Percentiles rank a stretch among this genome's conserved stretches.
These are phyloP conservation scores for Molorchus minor DNA, from an alignment of 2,888 invertebrate species.

Conservation along the genomic window DNA sequence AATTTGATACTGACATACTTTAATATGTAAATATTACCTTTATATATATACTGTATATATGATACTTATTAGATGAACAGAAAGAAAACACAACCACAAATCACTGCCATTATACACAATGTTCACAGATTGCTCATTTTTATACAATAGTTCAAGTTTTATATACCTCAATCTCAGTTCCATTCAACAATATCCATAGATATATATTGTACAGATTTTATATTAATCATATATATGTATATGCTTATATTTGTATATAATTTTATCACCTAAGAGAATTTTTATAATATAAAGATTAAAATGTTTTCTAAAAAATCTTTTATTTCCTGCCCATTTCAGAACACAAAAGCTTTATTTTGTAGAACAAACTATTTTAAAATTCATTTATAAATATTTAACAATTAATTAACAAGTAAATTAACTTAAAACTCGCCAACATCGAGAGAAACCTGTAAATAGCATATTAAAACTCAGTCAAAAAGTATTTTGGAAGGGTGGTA, in stretches of 20 bases:
- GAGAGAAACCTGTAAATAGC: too few relatives aligned
- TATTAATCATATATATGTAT: slow-evolving; percentile 45
- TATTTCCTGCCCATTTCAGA: not conserved
- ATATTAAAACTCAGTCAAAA: too few relatives aligned
- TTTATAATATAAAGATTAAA: slow-evolving; percentile 39
- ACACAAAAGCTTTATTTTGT: too few relatives aligned
- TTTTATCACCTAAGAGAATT: slow-evolving; percentile 44
- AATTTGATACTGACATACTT: slow-evolving; percentile 27
- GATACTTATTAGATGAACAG: slow-evolving; percentile 11
- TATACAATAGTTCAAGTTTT: slow-evolving; percentile 45
- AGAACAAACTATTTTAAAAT: too few relatives aligned
- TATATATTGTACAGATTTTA: slow-evolving; percentile 42
- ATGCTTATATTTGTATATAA: slow-evolving; percentile 43
- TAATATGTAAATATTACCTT: slow-evolving; percentile 18
- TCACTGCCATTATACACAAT: slow-evolving; percentile 43
- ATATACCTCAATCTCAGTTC: slow-evolving; percentile 46
- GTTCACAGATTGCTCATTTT: slow-evolving; percentile 39
- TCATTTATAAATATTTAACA: too few relatives aligned
- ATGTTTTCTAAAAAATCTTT: slow-evolving; percentile 30
- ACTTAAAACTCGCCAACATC: too few relatives aligned
- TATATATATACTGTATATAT: slow-evolving; percentile 36
- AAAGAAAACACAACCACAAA: slow-evolving; percentile 35
- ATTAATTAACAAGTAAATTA: too few relatives aligned
- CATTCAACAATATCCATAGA: slow-evolving; percentile 40
- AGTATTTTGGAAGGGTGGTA: too few relatives aligned